These are phyloP conservation scores for Leucopsar rothschildi DNA, from an alignment of 2,113 vertebrate species.

Conservation along the genomic window DNA sequence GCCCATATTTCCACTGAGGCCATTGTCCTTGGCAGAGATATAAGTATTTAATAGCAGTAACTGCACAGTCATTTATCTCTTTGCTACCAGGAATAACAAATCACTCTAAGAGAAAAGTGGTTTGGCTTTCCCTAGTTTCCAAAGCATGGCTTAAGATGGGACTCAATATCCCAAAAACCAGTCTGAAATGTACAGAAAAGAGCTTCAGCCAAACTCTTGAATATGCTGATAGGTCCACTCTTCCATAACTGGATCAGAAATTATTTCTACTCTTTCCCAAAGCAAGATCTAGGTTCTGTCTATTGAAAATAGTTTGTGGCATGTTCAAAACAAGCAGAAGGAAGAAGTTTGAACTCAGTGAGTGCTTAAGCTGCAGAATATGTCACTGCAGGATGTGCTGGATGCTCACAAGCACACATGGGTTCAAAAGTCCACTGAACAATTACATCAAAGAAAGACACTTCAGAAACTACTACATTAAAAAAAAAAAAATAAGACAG, in stretches of 20 bases:
- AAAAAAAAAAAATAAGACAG: neutral
- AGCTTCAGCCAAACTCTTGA: neutral
- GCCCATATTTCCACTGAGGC: neutral
- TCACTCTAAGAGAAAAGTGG: neutral
- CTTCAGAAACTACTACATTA: neutral
- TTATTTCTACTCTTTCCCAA: neutral
- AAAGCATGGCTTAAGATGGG: rapidly evolving
- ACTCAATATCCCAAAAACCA: neutral
- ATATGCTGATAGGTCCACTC: neutral
- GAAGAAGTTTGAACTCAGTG: neutral
- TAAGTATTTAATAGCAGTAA: neutral
- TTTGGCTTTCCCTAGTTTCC: neutral
- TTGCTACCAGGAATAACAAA: neutral
- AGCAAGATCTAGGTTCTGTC: neutral
- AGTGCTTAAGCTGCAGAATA: neutral
- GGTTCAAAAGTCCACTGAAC: neutral
- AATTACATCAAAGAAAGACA: neutral
- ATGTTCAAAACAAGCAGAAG: neutral
- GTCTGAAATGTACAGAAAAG: neutral
- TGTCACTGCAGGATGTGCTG: neutral
- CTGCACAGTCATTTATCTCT: neutral
- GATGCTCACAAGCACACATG: rapidly evolving
- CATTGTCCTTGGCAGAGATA: neutral
- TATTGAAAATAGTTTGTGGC: neutral
- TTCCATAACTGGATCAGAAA: neutral